Conservation (phyloP, 2,113 vertebrate species). For the Indri indri region DNA sequence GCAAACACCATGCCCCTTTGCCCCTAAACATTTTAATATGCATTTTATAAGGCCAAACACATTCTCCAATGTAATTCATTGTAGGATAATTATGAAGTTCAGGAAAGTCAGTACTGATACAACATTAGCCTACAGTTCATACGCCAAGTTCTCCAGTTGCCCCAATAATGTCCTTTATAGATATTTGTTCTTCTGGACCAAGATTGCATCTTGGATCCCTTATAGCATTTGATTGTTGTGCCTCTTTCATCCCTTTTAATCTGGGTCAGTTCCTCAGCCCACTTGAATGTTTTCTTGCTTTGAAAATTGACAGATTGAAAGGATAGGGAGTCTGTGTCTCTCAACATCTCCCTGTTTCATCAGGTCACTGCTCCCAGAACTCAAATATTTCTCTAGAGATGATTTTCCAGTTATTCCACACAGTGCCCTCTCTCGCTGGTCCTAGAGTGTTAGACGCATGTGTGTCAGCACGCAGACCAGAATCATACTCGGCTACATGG, state of each 20-base stretch:
- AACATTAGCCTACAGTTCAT: background rate
- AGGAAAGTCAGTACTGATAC: background rate
- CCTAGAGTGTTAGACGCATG: background rate
- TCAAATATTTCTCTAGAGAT: background rate
- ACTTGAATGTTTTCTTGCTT: slow-evolving; percentile 29
- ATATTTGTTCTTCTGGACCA: background rate
- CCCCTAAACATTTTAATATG: background rate
- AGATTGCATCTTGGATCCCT: background rate
- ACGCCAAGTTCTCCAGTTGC: background rate
- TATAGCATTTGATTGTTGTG: background rate
- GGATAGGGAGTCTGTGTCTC: background rate
- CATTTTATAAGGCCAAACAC: slow-evolving; percentile 10
- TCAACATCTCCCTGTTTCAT: background rate
- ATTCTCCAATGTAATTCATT: background rate
- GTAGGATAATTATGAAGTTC: background rate
- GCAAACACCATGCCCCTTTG: background rate
- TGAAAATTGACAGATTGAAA: slow-evolving; percentile 19
- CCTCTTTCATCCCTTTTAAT: background rate
- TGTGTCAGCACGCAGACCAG: background rate
- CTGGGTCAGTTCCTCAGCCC: background rate
- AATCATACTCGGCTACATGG: background rate
- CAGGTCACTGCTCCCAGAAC: background rate
- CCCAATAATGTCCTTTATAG: background rate
- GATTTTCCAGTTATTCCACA: background rate
- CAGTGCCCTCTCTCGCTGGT: background rate